Percentiles rank a stretch among this genome's conserved stretches.
Evolutionary conservation across 2,797 vertebrate species (phyloP).

Genomic region (Halcyon leucocephala): DNA sequence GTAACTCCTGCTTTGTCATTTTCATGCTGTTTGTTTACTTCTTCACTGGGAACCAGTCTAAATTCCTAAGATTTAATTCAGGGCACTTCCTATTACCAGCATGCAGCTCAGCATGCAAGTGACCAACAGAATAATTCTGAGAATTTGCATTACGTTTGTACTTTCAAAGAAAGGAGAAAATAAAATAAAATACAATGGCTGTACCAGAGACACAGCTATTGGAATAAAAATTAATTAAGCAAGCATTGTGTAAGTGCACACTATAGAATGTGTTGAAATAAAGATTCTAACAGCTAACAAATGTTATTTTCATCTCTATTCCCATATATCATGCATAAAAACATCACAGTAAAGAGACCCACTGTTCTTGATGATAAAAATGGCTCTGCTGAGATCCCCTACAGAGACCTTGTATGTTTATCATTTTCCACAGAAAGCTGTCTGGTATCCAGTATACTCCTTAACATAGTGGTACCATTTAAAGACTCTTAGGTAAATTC

Average conservation of each 20-base stretch:
- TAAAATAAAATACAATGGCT: neutral
- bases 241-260: neutral
- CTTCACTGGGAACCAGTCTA: constrained; percentile 27
- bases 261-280: neutral
- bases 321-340: neutral
- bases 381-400: neutral
- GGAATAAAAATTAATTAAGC: neutral
- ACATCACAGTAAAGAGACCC: neutral
- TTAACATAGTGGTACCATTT: neutral
- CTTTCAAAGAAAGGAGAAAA: neutral
- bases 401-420: neutral
- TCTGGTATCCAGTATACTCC: constrained; percentile 1
- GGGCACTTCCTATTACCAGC: constrained; percentile 32
- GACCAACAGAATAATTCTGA: neutral
- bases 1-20: neutral
- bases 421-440: constrained; percentile 41
- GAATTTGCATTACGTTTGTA: neutral
- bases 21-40: constrained; percentile 37
- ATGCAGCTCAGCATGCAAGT: constrained; percentile 30
- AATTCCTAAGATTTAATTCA: constrained; percentile 54
- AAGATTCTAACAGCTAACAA: neutral
- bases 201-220: neutral
- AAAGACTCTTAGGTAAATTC: neutral
- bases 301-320: neutral
- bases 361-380: constrained; percentile 19